Base-by-base conservation (phyloP, 2,888 invertebrate species). In the Hydroisotoma schaefferi region DNA sequence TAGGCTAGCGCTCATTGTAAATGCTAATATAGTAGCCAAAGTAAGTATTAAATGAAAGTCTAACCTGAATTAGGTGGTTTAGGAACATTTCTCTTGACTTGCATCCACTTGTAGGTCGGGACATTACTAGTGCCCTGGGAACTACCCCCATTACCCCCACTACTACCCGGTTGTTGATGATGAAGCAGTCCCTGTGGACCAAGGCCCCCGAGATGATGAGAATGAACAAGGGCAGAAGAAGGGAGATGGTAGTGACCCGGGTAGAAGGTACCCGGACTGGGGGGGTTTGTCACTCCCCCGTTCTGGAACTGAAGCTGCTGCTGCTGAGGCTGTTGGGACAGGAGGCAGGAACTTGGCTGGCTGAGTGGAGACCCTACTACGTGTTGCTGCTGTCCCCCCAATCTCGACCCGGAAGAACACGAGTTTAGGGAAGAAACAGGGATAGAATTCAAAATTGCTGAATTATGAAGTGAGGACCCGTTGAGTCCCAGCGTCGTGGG, bases 91-190 rank as follows among this genome's bases (percentile, higher is more conserved):
- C 97, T 83, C 80, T 97, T 97, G 74, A 97, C 90, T 81, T 95
- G 94, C 97, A 97, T 97, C 97, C 97, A 97, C 78, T 97, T 94
- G 79, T 95, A 97, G 0, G 94, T 94, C 25, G 93, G 93, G 29
- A 69, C 69, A 58, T 62, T 67, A 10, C 48, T 20, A 25, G 63
- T 51, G 15, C 46, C 20, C 18, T 5, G 6, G 20, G 43, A 20
- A 28, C 53, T 59, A 37, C 51, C 55, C 49, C 61, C 67, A 51
- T 57, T 55, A 54, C 61, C 61, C 25, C 62, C 49, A 52, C 60
- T 61, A 43, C 26, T 60, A 22, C 6, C 43, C 12, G 20, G 43
- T 12, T 23, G 46, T 23, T 46, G 46, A 5, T 22, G 46, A 46
- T 23, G 46, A 46, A 20, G 20, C 10, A 15, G 20, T 46, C 10